Evolutionary conservation across 2,113 vertebrate genomes (phyloP).

Genomic region (Scomber japonicus): DNA sequence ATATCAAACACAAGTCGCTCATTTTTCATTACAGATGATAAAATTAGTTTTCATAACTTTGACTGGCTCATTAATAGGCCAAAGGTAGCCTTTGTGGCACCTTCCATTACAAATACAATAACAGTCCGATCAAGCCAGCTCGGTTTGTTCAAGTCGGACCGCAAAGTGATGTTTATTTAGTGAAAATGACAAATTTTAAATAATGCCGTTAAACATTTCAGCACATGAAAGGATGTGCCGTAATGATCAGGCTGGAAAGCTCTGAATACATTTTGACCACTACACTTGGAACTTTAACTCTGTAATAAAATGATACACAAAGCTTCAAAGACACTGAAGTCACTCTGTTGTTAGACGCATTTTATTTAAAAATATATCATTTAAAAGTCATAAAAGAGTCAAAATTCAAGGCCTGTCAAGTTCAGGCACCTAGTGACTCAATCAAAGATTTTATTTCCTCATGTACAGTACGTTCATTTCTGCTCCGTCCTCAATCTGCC

Average conservation of each 20-base stretch:
- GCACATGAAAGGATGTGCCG: slow-evolving; percentile 58
- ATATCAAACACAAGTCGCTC: slow-evolving; percentile 70
- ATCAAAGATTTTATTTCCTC: background rate
- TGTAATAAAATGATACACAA: slow-evolving; percentile 41
- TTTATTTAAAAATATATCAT: background rate
- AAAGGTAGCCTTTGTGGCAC: slow-evolving; percentile 46
- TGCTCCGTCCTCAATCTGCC: too few relatives aligned
- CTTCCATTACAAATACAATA: slow-evolving; percentile 24
- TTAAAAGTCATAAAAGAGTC: background rate
- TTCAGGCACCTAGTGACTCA: background rate
- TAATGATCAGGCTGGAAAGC: slow-evolving; percentile 54
- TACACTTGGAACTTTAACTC: slow-evolving; percentile 20
- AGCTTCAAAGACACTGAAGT: slow-evolving; percentile 8
- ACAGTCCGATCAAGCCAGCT: slow-evolving; percentile 11
- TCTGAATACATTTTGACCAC: slow-evolving; percentile 10
- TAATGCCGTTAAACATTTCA: slow-evolving; percentile 32
- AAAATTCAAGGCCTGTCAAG: background rate
- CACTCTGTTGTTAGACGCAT: background rate
- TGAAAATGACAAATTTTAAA: slow-evolving; percentile 58
- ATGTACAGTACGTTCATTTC: rapidly evolving
- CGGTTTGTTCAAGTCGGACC: slow-evolving; percentile 24
- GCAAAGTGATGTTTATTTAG: slow-evolving; percentile 42
- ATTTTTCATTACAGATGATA: slow-evolving; percentile 61
- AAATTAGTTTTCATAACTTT: slow-evolving; percentile 53
- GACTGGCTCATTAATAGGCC: slow-evolving; percentile 58